phyloP scores from a whole-genome alignment of 2,797 vertebrate genomes.

The Poecilia picta region DNA sequence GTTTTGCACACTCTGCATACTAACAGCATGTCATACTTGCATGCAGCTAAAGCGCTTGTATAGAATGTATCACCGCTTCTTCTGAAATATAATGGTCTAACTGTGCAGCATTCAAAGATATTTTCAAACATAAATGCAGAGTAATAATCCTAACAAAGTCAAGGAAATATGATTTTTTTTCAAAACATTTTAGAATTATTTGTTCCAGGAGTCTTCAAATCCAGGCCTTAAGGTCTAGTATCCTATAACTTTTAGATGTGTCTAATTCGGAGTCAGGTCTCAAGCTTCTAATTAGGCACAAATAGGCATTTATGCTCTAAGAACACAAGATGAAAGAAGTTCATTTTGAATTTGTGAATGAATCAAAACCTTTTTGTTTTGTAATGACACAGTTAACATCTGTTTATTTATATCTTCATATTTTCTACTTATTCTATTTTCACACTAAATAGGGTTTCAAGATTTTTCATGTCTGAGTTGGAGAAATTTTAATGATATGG shows the following conservation, averaged over 20 bases:
- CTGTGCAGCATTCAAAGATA: neutral
- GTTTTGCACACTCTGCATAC: slow-evolving; percentile 14
- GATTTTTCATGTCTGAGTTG: no score
- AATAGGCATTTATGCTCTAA: no score
- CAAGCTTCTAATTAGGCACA: neutral
- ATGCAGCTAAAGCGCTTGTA: neutral
- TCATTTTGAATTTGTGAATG: no score
- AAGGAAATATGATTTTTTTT: neutral
- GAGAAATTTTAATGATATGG: no score
- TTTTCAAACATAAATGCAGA: neutral
- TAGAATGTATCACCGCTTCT: neutral
- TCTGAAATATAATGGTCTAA: slow-evolving; percentile 1
- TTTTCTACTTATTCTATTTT: no score
- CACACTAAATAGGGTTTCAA: no score
- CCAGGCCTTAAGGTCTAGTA: no score
- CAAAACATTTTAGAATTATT: neutral
- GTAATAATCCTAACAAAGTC: neutral
- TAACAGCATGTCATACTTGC: neutral
- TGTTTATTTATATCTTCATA: no score
- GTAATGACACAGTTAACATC: no score
- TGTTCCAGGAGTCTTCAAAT: neutral
- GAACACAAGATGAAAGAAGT: no score
- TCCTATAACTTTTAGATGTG: no score
- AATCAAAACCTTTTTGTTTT: no score
- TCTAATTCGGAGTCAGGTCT: neutral